phyloP scores from a whole-genome alignment of 2,113 vertebrate genomes.

The Catharus fuscescens region DNA sequence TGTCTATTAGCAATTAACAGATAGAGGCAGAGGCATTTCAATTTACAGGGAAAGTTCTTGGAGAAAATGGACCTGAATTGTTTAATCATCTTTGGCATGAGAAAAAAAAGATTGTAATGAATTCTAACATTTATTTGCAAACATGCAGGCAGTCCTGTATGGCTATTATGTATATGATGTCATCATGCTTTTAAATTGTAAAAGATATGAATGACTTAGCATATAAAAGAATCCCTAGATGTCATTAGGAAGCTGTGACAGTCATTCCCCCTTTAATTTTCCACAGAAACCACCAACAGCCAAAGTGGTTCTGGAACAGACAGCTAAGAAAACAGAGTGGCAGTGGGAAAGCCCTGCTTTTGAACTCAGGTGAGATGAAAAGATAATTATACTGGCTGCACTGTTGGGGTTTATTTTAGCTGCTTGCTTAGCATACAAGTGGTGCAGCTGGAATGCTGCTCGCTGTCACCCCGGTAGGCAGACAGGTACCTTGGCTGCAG shows the following conservation, averaged over 20 bases:
- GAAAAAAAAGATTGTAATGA: not conserved
- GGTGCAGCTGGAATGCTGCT: slow-evolving; percentile 4
- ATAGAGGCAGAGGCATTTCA: not conserved
- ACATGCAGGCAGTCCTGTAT: not conserved
- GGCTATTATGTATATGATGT: not conserved
- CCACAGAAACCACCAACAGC: not conserved
- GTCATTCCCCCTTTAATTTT: slow-evolving; percentile 38
- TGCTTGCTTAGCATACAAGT: slow-evolving; percentile 16
- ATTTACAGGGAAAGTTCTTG: not conserved
- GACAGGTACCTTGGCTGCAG: not conserved
- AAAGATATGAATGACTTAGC: slow-evolving; percentile 22
- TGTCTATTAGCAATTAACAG: not conserved
- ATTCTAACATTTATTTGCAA: slow-evolving; percentile 29
- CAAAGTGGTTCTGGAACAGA: slow-evolving; percentile 26
- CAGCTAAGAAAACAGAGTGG: not conserved
- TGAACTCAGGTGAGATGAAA: slow-evolving; percentile 36
- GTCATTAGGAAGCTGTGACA: slow-evolving; percentile 25
- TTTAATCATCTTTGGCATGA: not conserved
- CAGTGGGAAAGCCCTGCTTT: slow-evolving; percentile 19
- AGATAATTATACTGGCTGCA: slow-evolving; percentile 11
- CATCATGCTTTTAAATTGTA: slow-evolving; percentile 33
- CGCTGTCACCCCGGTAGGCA: slow-evolving; percentile 37
- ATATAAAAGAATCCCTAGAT: slow-evolving; percentile 22
- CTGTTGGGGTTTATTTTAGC: not conserved
- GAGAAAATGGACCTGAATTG: not conserved